Conservation (phyloP, 2,888 invertebrate genomes). For the Dermolepida albohirtum region DNA sequence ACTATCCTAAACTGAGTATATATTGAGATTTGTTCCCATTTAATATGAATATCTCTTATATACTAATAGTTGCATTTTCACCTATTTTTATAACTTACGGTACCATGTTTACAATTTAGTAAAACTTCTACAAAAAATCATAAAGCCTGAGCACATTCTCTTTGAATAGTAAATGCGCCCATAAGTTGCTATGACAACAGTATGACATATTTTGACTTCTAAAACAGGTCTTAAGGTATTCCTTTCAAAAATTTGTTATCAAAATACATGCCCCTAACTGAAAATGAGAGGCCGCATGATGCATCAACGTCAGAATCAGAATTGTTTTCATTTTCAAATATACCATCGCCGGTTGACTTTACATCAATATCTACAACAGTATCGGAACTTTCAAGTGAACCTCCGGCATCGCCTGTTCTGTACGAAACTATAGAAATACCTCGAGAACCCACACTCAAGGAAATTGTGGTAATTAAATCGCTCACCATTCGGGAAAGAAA, state of each 20-base stretch:
- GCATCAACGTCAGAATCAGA: constrained; percentile 30
- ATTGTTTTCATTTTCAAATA: constrained; percentile 3
- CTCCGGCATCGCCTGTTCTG: constrained; percentile 5
- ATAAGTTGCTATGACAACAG: background rate
- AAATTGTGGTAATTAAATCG: constrained; percentile 38
- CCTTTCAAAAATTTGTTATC: background rate
- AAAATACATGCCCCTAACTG: constrained; percentile 35
- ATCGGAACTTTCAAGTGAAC: constrained; percentile 33
- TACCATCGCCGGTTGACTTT: constrained; percentile 34
- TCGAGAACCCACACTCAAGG: constrained; percentile 41
- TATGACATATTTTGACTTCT: background rate
- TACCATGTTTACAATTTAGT: too few species aligned
- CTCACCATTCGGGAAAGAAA: background rate
- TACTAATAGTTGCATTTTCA: too few species aligned
- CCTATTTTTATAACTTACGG: too few species aligned
- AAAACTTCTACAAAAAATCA: too few species aligned
- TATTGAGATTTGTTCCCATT: too few species aligned
- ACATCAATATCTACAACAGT: constrained; percentile 33
- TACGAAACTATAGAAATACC: constrained; percentile 43
- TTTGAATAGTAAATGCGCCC: too few species aligned
- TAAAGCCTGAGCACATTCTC: too few species aligned
- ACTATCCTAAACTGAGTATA: too few species aligned
- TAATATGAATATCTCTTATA: too few species aligned
- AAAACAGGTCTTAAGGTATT: too few species aligned
- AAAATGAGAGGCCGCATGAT: constrained; percentile 37